phyloP scores from a whole-genome alignment of 2,113 vertebrate genomes.

The Malurus cyaneus region DNA sequence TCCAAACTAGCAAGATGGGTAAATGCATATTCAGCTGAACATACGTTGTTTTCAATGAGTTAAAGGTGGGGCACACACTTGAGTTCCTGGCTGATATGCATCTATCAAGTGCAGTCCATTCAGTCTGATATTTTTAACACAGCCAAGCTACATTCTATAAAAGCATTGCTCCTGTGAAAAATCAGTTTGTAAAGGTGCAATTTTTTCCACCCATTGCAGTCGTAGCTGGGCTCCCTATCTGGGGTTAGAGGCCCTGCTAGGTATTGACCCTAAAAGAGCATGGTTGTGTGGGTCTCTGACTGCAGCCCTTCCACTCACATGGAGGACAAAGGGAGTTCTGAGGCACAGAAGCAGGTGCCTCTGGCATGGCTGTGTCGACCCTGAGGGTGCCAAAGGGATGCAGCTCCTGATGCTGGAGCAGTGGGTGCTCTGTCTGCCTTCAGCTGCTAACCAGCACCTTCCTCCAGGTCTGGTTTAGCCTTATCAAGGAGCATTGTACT shows the following conservation, averaged over 20 bases:
- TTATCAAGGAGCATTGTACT: not conserved
- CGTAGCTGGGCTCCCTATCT: not conserved
- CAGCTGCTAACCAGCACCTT: not conserved
- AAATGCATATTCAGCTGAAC: not conserved
- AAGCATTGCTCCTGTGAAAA: not conserved
- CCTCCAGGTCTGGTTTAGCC: not conserved
- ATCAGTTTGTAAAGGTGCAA: not conserved
- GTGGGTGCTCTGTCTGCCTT: not conserved
- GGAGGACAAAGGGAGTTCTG: not conserved
- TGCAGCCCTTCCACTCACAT: not conserved
- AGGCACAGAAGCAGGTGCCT: not conserved
- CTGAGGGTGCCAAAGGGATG: not conserved
- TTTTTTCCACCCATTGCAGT: not conserved
- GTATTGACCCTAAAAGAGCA: not conserved
- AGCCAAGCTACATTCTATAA: not conserved
- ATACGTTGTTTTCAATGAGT: fast-evolving
- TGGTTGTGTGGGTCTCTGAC: not conserved
- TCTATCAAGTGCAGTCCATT: not conserved
- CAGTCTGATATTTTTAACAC: not conserved
- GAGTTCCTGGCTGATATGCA: not conserved
- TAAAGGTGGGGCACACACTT: not conserved
- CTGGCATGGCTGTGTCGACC: not conserved
- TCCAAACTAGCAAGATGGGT: not conserved
- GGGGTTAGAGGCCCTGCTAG: not conserved
- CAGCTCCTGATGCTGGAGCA: not conserved